A percentile compares a stretch with the other conserved stretches of the same genome.
Evolutionary conservation across 1,140 invertebrate genomes (phyloP).

Genomic region (Macrobrachium nipponense): DNA sequence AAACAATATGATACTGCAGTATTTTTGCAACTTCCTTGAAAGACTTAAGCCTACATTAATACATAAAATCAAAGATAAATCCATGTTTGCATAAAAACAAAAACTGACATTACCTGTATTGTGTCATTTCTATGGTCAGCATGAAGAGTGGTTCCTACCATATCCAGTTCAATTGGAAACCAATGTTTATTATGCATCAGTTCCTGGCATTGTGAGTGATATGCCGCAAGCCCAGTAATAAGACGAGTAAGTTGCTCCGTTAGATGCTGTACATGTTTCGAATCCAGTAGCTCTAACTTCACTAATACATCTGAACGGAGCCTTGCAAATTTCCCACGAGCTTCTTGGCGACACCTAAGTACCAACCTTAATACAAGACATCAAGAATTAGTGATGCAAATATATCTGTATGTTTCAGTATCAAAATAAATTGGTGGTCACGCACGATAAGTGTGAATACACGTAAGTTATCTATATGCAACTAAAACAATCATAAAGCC

Average conservation of each 20-base stretch:
- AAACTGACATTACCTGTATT: constrained; percentile 7
- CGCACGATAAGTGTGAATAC: too few species aligned
- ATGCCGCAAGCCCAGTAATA: constrained; percentile 82
- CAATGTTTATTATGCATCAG: constrained; percentile 80
- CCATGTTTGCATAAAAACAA: too few species aligned
- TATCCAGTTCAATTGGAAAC: constrained; percentile 97
- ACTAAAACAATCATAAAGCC: too few species aligned
- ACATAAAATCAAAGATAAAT: too few species aligned
- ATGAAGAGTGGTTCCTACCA: constrained; percentile 87
- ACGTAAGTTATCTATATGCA: too few species aligned
- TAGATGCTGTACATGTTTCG: constrained; percentile 97
- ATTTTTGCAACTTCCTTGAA: too few species aligned
- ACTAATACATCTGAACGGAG: constrained; percentile 94
- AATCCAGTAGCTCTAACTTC: constrained; percentile 96
- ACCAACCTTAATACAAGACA: constrained; percentile 76
- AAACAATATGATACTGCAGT: too few species aligned
- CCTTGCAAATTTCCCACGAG: constrained; percentile 89
- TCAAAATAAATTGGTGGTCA: too few species aligned
- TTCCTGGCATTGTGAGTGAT: constrained; percentile 75
- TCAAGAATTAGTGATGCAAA: neutral
- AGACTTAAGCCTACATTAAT: too few species aligned
- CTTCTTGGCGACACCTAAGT: constrained; percentile 94
- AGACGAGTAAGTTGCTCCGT: constrained; percentile 82
- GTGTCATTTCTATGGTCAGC: constrained; percentile 2
- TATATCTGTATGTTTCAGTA: too few species aligned